Base-by-base conservation (phyloP, 2,888 invertebrate species). In the Lomographa bimaculata region DNA sequence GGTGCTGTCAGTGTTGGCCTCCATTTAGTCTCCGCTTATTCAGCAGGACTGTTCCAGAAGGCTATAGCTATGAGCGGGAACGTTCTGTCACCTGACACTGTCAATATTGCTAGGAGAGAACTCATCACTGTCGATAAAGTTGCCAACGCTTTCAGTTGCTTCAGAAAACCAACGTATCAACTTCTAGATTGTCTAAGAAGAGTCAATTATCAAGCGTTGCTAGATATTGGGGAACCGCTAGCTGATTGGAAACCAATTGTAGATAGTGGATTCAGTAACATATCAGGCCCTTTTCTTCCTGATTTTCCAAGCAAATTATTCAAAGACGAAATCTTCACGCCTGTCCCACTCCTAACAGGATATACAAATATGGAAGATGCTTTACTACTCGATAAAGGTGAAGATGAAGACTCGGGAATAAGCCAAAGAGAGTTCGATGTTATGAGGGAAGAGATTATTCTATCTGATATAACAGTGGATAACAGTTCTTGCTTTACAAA, bases 51-150 rank as follows among this genome's bases (percentile, higher is more conserved):
- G 25, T 96, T 96, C 57, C 73, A 94, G 45, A 91, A 94, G 71
- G 95, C 94, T 0, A 95, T 96, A 30, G 92, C 93, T 6, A 95
- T 96, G 95, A 95, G 96, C 49, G 95, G 95, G 0, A 95, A 93
- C 60, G 91, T 93, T 0, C 74, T 95, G 2, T 90, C 91, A 12
- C 89, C 92, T 16, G 87, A 89, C 1, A 90, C 92, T 1, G 92
- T 95, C 0, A 91, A 92, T 41, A 90, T 90, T 30, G 92, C 93
- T 0, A 83, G 91, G 47, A 91, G 92, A 50, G 94, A 93, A 68
- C 69, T 90, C 5, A 70, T 85, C 0, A 87, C 93, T 0, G 85
- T 95, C 1, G 93, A 94, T 50, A 89, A 90, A 54, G 83, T 95
- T 2, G 91, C 93, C 0, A 90, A 78, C 23, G 91, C 91, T 2